Percentiles rank a stretch among this genome's conserved stretches.
Evolutionary conservation across 2,113 vertebrate genomes (phyloP).

Genomic region (Microcebus tavaratra): DNA sequence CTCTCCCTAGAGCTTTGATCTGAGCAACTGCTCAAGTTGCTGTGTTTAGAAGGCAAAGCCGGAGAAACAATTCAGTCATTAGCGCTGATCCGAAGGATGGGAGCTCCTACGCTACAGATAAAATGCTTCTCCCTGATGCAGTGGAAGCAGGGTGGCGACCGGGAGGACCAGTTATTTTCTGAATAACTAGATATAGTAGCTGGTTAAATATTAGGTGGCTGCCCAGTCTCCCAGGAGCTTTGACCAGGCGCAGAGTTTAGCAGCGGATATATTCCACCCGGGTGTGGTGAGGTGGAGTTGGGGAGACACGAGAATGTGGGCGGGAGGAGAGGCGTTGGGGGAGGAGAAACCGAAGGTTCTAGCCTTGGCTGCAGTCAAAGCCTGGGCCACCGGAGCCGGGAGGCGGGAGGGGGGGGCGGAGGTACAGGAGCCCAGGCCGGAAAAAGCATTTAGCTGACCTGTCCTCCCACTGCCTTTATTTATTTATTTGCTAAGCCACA

Average conservation of each 20-base stretch:
- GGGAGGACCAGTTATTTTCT: constrained; percentile 74
- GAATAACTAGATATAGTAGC: constrained; percentile 76
- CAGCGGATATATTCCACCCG: background rate
- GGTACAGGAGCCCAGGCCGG: background rate
- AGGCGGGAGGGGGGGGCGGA: background rate
- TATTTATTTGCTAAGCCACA: constrained; percentile 66
- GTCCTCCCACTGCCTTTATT: constrained; percentile 78
- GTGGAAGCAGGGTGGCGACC: constrained; percentile 38
- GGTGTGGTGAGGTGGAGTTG: background rate
- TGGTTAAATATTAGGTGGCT: constrained; percentile 64
- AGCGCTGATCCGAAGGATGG: constrained; percentile 75
- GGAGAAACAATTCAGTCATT: constrained; percentile 83
- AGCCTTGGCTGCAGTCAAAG: constrained; percentile 4
- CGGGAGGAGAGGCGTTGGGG: background rate
- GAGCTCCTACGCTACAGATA: constrained; percentile 67
- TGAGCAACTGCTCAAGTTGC: constrained; percentile 84
- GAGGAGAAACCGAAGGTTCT: background rate
- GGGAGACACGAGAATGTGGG: background rate
- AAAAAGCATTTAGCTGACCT: constrained; percentile 75
- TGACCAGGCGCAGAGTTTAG: constrained; percentile 48
- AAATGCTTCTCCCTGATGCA: constrained; percentile 68
- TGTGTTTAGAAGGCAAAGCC: constrained; percentile 79
- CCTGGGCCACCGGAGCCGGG: constrained; percentile 34
- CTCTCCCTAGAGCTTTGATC: constrained; percentile 82
- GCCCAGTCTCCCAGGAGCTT: constrained; percentile 32